phyloP scores from a whole-genome alignment of 2,888 invertebrate species.

The Tholera decimalis region DNA sequence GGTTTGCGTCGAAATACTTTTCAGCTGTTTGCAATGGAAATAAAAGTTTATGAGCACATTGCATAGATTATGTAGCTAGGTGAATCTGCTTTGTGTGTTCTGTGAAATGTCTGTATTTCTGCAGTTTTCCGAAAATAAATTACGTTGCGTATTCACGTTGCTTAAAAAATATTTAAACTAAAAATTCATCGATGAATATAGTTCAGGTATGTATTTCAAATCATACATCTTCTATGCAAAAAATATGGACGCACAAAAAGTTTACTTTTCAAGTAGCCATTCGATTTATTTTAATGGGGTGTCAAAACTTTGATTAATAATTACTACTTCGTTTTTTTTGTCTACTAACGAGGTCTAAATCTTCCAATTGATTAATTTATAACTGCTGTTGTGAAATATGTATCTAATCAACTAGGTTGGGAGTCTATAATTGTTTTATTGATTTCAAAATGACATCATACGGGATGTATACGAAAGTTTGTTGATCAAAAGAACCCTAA shows the following conservation, averaged over 20 bases:
- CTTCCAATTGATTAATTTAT: constrained; percentile 49
- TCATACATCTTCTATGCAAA: constrained; percentile 16
- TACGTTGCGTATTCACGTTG: background rate
- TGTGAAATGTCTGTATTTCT: constrained; percentile 27
- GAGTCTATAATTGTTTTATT: constrained; percentile 39
- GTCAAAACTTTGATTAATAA: constrained; percentile 49
- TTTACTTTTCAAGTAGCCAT: constrained; percentile 42
- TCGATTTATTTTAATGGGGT: constrained; percentile 51
- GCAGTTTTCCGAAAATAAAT: constrained; percentile 11
- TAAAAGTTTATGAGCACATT: constrained; percentile 56
- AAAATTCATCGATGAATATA: background rate
- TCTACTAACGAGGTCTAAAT: constrained; percentile 49
- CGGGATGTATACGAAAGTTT: background rate
- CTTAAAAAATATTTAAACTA: too few relatives aligned
- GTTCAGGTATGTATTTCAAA: background rate
- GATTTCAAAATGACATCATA: constrained; percentile 30
- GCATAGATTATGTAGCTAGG: constrained; percentile 38
- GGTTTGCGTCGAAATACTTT: constrained; percentile 74
- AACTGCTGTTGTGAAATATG: constrained; percentile 40
- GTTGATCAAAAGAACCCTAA: background rate
- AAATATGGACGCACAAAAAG: constrained; percentile 21
- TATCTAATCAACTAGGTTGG: constrained; percentile 40
- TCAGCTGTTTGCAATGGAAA: constrained; percentile 70
- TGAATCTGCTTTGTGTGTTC: constrained; percentile 50
- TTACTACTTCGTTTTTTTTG: constrained; percentile 42